phyloP scores from a whole-genome alignment of 2,888 invertebrate genomes.

The Nasonia oneida region DNA sequence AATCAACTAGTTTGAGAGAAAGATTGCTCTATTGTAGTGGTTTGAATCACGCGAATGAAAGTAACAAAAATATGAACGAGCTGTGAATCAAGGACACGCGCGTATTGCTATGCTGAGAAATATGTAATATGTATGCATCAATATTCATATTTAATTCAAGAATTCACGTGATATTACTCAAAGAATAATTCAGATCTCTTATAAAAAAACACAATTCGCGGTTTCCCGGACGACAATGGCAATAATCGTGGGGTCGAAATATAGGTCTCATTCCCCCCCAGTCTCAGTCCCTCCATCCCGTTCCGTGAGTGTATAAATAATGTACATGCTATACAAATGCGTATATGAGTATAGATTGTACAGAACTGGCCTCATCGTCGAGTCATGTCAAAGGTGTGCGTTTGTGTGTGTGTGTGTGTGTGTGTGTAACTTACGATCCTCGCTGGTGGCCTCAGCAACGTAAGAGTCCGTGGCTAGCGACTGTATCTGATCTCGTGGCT shows the following conservation, averaged over 20 bases:
- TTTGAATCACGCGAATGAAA: neutral
- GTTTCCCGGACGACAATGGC: neutral
- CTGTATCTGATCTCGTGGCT: conserved; percentile 75
- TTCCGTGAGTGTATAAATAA: neutral
- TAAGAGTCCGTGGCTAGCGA: conserved; percentile 79
- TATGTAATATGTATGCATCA: neutral
- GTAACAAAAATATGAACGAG: neutral
- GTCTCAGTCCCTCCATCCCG: neutral
- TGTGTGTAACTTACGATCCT: conserved; percentile 81
- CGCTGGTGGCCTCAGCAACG: conserved; percentile 80
- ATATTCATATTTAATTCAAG: no score
- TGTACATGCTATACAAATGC: neutral
- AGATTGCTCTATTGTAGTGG: neutral
- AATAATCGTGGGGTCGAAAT: neutral
- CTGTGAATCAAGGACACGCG: no score
- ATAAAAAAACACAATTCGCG: no score
- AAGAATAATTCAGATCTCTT: no score
- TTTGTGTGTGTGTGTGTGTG: neutral
- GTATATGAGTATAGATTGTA: neutral
- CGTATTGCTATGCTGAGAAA: neutral
- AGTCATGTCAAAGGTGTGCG: conserved; percentile 36
- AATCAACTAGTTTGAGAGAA: neutral
- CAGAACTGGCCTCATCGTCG: neutral
- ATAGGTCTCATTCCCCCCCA: neutral
- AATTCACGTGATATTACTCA: no score